These are phyloP conservation scores for Oreortyx pictus DNA, from an alignment of 2,797 vertebrate species.

Conservation along the genomic window DNA sequence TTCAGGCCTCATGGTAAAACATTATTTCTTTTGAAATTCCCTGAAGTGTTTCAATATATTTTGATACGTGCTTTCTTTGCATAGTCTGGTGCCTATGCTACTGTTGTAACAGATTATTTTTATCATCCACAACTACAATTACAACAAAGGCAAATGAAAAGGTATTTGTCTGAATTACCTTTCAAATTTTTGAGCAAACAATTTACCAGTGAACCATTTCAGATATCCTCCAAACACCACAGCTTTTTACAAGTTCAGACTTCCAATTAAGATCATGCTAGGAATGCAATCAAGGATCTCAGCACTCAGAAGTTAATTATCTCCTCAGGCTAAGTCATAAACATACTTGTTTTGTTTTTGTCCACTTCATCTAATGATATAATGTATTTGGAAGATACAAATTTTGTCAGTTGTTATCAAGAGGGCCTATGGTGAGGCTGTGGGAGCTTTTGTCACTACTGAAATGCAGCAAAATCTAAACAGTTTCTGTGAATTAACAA, in stretches of 20 bases:
- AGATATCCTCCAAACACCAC: slow-evolving; percentile 61
- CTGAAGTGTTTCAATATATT: slow-evolving; percentile 62
- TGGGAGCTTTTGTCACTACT: slow-evolving; percentile 63
- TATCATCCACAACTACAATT: slow-evolving; percentile 64
- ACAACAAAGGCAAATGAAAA: slow-evolving; percentile 60
- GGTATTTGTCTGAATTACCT: slow-evolving; percentile 73
- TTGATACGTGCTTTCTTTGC: slow-evolving; percentile 56
- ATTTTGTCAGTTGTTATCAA: slow-evolving; percentile 71
- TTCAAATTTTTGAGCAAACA: slow-evolving; percentile 76
- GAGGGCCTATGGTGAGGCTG: slow-evolving; percentile 63
- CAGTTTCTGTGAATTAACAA: slow-evolving; percentile 64
- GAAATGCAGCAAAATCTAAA: slow-evolving; percentile 62
- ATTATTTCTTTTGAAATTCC: slow-evolving; percentile 49
- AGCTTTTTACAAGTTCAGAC: slow-evolving; percentile 75
- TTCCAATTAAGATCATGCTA: slow-evolving; percentile 83
- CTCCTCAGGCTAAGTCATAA: slow-evolving; percentile 80
- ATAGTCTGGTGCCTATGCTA: slow-evolving; percentile 56
- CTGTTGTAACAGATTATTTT: slow-evolving; percentile 67
- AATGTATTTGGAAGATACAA: slow-evolving; percentile 55
- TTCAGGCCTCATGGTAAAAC: slow-evolving; percentile 39
- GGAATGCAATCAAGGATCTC: slow-evolving; percentile 84
- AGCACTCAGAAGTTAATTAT: slow-evolving; percentile 84
- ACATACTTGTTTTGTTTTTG: slow-evolving; percentile 79
- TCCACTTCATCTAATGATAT: slow-evolving; percentile 79
- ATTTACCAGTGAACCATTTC: slow-evolving; percentile 73